Evolutionary conservation across 2,113 vertebrate genomes (phyloP).

Genomic region (Chitala chitala): DNA sequence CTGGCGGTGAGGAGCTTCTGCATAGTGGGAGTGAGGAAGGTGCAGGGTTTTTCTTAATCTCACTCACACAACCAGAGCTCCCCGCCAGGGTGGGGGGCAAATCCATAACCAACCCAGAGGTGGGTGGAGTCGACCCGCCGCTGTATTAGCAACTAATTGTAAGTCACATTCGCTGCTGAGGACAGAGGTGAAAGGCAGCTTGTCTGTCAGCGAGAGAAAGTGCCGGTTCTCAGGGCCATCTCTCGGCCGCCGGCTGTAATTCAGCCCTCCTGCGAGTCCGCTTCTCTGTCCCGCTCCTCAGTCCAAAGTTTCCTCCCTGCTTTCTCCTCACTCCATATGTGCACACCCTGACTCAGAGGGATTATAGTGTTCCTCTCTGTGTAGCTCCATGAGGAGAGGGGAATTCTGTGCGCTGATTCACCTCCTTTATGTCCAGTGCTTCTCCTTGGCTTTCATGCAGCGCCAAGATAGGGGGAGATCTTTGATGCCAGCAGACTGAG

Average conservation of each 20-base stretch:
- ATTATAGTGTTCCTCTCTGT: neutral
- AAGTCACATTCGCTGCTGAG: no score
- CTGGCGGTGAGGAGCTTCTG: no score
- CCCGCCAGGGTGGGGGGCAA: no score
- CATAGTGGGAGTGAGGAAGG: no score
- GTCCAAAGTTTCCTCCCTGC: slow-evolving; percentile 35
- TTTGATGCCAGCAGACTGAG: slow-evolving; percentile 31
- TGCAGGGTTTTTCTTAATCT: no score
- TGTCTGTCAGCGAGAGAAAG: neutral
- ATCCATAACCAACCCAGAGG: no score
- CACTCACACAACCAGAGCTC: no score
- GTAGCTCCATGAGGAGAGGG: neutral
- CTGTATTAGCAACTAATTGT: no score
- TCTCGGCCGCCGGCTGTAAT: slow-evolving; percentile 29
- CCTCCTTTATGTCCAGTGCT: slow-evolving; percentile 22
- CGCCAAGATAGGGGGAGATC: slow-evolving; percentile 18
- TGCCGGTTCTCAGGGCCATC: slow-evolving; percentile 20
- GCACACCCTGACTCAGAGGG: neutral
- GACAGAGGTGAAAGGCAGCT: neutral
- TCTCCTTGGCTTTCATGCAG: slow-evolving; percentile 15
- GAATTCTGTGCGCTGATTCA: neutral
- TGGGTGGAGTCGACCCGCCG: no score
- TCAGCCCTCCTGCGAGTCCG: slow-evolving; percentile 35
- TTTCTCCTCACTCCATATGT: slow-evolving; percentile 30
- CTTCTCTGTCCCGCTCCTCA: slow-evolving; percentile 5